Evolutionary conservation across 2,113 vertebrate genomes (phyloP).

Genomic region (Rhynchopsitta pachyrhyncha): DNA sequence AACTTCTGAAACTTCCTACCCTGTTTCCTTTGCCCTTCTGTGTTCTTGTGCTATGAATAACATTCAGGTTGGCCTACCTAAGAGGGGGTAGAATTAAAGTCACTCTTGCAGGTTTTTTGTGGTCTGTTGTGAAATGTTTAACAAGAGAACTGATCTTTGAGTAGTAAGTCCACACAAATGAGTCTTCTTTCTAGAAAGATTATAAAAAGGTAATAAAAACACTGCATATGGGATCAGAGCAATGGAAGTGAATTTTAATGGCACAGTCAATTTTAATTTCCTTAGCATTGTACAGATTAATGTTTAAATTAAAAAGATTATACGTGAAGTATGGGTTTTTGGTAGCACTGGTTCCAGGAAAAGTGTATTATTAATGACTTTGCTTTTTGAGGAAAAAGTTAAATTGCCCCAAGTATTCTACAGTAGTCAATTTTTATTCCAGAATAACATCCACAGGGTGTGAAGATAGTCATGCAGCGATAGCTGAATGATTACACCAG

Average conservation of each 20-base stretch:
- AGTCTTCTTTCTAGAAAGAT: background rate
- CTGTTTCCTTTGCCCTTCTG: background rate
- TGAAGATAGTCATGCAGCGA: background rate
- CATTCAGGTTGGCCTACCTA: background rate
- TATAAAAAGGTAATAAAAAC: background rate
- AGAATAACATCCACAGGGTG: background rate
- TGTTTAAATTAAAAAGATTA: background rate
- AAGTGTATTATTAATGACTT: background rate
- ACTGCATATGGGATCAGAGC: background rate
- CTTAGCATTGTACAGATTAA: background rate
- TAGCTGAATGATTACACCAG: background rate
- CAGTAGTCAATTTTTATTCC: background rate
- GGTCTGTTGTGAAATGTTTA: background rate
- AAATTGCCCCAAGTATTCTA: background rate
- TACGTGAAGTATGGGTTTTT: background rate
- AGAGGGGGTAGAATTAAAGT: background rate
- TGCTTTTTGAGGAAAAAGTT: background rate
- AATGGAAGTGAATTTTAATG: background rate
- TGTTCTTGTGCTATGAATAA: fast-evolving
- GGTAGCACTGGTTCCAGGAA: background rate
- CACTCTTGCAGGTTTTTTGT: background rate
- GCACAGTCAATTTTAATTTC: background rate
- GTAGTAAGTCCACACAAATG: background rate
- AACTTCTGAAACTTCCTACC: background rate
- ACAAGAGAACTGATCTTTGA: background rate